phyloP scores from a whole-genome alignment of 53 echinoderm and acorn worm genomes.

The Stichopus horrens region DNA sequence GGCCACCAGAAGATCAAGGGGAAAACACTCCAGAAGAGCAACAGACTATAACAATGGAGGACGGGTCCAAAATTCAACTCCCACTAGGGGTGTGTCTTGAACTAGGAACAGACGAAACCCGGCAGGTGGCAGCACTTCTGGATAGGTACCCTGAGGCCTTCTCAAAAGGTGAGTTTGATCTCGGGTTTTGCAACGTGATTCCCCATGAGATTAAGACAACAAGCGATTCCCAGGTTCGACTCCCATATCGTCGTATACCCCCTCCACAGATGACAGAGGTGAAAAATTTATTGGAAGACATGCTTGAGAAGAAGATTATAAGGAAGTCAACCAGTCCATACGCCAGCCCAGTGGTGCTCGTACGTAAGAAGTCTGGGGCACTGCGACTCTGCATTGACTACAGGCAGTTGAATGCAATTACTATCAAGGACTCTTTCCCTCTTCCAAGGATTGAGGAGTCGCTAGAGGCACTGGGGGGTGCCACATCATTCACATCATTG shows the following conservation, averaged over 20 bases:
- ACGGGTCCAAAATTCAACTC: neutral
- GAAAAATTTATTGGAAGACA: constrained; percentile 40
- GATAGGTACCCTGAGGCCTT: constrained; percentile 50
- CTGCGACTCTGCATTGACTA: neutral
- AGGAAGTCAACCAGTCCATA: constrained; percentile 16
- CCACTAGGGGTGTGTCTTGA: neutral
- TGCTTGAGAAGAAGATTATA: constrained; percentile 19
- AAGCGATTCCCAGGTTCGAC: constrained; percentile 37
- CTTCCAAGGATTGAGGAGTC: neutral
- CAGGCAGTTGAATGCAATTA: neutral
- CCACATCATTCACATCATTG: too few species aligned
- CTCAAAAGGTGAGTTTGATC: constrained; percentile 56
- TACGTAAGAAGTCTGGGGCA: neutral
- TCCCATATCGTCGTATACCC: constrained; percentile 51
- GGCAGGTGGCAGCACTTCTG: constrained; percentile 34
- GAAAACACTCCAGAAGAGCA: neutral
- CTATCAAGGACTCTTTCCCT: neutral
- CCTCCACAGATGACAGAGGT: constrained; percentile 45
- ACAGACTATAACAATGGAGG: constrained; percentile 11
- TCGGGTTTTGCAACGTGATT: constrained; percentile 59
- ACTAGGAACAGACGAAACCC: neutral
- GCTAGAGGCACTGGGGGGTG: too few species aligned
- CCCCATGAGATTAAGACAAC: constrained; percentile 60
- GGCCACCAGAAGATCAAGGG: neutral
- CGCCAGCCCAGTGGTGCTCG: neutral